A percentile compares a stretch with the other conserved stretches of the same genome.
These are phyloP conservation scores for Petrocephalus zakoni DNA, from an alignment of 2,113 vertebrate species.

Conservation along the genomic window DNA sequence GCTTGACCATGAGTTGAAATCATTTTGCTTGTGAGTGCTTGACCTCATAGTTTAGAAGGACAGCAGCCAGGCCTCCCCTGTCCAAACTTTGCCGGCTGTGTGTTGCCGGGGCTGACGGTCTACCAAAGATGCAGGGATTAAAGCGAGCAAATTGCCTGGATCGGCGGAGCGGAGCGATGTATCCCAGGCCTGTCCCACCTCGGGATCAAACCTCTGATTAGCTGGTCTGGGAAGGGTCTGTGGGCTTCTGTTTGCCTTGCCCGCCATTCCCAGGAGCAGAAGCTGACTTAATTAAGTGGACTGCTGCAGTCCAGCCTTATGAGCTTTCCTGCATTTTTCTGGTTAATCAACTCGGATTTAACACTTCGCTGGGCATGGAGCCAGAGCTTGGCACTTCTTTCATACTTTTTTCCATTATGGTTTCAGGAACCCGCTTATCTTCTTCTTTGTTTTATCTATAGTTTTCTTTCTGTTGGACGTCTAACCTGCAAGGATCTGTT, in stretches of 20 bases:
- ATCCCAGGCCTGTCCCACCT: slow-evolving; percentile 50
- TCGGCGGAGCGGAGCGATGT: slow-evolving; percentile 56
- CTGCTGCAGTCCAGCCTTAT: slow-evolving; percentile 51
- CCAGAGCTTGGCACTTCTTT: slow-evolving; percentile 8
- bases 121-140: slow-evolving; percentile 41
- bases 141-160: slow-evolving; percentile 60
- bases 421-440: background rate
- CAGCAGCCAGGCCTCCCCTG: background rate
- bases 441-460: background rate
- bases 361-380: slow-evolving; percentile 48
- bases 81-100: background rate
- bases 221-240: slow-evolving; percentile 42
- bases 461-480: background rate
- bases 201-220: slow-evolving; percentile 61
- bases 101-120: background rate
- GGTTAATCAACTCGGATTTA: slow-evolving; percentile 70
- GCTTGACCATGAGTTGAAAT: background rate
- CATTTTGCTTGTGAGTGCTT: background rate
- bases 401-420: slow-evolving; percentile 3
- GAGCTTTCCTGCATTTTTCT: slow-evolving; percentile 41
- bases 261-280: slow-evolving; percentile 49
- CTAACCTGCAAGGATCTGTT: background rate
- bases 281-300: slow-evolving; percentile 62
- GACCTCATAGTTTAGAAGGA: background rate
- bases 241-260: slow-evolving; percentile 56